Conservation (phyloP, 2,113 vertebrate species). For the Rhineura floridana region DNA sequence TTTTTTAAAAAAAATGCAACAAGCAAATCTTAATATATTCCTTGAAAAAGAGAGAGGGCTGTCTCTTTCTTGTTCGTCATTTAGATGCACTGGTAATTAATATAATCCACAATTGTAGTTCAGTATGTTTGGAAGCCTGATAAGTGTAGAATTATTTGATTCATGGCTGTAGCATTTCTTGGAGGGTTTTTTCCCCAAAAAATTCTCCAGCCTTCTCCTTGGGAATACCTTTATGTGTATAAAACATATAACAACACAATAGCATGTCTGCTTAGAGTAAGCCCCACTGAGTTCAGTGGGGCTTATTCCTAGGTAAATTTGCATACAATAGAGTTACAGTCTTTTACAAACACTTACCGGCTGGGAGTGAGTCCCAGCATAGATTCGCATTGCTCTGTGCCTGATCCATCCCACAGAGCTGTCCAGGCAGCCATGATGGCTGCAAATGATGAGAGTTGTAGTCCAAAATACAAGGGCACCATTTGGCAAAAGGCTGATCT, state of each 20-base stretch:
- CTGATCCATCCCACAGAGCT: not conserved
- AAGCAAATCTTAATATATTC: not conserved
- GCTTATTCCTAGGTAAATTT: not conserved
- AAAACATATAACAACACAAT: not conserved
- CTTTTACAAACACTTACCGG: too few species aligned
- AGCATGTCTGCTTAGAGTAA: too few species aligned
- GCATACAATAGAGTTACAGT: not conserved
- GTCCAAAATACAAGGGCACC: too few species aligned
- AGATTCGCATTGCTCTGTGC: not conserved
- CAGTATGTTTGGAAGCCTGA: not conserved
- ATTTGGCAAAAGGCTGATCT: too few species aligned
- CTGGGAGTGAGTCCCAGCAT: not conserved
- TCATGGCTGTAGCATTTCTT: not conserved
- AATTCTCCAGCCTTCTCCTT: too few species aligned
- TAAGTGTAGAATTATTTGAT: not conserved
- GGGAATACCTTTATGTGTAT: not conserved
- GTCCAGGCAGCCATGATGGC: too few species aligned
- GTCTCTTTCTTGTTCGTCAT: not conserved
- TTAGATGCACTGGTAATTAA: too few species aligned
- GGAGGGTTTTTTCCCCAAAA: too few species aligned
- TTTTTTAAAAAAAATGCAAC: not conserved
- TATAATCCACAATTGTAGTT: too few species aligned
- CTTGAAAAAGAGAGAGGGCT: not conserved
- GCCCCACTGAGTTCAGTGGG: not conserved
- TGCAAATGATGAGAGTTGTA: too few species aligned